Conservation (phyloP, 2,113 vertebrate genomes). For the Prionailurus bengalensis region DNA sequence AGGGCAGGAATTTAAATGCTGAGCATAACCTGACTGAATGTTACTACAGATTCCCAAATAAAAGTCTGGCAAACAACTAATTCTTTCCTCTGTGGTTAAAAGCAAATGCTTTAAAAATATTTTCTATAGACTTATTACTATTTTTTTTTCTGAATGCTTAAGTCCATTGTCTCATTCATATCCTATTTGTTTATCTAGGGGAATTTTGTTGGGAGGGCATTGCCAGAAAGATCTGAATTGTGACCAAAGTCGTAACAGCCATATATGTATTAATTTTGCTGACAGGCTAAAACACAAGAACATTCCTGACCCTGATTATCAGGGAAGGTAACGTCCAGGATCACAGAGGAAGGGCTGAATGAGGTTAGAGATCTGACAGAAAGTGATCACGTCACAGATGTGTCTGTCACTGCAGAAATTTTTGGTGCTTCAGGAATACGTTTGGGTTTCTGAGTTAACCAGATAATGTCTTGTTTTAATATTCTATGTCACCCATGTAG, state of each 20-base stretch:
- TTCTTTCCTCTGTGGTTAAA: conserved; percentile 4
- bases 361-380: neutral
- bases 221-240: neutral
- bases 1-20: neutral
- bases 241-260: neutral
- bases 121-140: neutral
- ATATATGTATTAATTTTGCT: neutral
- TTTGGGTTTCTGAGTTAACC: neutral
- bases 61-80: neutral
- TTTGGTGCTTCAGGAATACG: neutral
- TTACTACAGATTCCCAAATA: neutral
- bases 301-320: neutral
- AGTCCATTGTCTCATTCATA: neutral
- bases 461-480: conserved; percentile 6
- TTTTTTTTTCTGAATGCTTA: neutral
- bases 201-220: neutral
- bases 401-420: neutral
- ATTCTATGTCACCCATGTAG: neutral
- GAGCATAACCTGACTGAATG: neutral
- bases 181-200: neutral
- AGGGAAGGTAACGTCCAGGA: neutral
- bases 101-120: neutral
- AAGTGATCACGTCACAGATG: neutral
- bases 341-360: neutral
- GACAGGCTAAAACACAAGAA: neutral